Evolutionary conservation across 1,140 invertebrate species (phyloP).

Genomic region (Schlechtendalia chinensis): DNA sequence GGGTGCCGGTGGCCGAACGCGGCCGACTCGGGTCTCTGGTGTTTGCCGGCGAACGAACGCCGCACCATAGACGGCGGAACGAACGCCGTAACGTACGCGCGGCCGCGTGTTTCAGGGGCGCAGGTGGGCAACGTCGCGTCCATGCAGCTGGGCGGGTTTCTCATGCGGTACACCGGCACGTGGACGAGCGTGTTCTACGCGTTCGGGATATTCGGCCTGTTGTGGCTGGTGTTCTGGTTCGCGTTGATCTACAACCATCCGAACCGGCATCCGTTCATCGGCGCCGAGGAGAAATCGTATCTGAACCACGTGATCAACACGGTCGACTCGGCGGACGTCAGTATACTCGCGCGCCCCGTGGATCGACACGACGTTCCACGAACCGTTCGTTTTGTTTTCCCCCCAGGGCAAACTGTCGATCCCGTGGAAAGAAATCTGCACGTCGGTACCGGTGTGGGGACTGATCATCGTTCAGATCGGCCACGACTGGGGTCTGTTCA

Average conservation of each 20-base stretch:
- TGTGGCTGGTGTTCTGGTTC: slow-evolving; percentile 57
- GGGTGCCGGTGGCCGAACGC: slow-evolving; percentile 60
- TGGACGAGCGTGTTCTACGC: slow-evolving; percentile 63
- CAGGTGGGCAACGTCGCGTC: slow-evolving; percentile 60
- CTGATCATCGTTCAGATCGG: slow-evolving; percentile 71
- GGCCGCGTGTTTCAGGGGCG: slow-evolving; percentile 53
- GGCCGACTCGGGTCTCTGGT: slow-evolving; percentile 63
- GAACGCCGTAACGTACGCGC: no score
- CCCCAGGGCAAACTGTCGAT: slow-evolving; percentile 54
- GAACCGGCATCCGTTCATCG: slow-evolving; percentile 68
- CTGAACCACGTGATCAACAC: slow-evolving; percentile 56
- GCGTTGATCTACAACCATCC: slow-evolving; percentile 66
- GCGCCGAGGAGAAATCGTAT: slow-evolving; percentile 65
- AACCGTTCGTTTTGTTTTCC: no score
- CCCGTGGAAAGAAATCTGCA: slow-evolving; percentile 72
- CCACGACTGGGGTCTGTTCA: slow-evolving; percentile 84
- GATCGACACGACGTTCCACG: no score
- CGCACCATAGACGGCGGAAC: no score
- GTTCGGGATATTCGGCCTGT: slow-evolving; percentile 59
- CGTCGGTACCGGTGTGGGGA: slow-evolving; percentile 73
- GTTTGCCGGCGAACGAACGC: slow-evolving; percentile 60
- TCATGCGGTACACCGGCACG: slow-evolving; percentile 56
- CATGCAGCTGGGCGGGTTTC: slow-evolving; percentile 58
- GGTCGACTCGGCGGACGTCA: slow-evolving; percentile 47
- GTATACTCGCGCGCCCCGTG: no score